These are phyloP conservation scores for Aphrocallistes beatrix DNA, from an alignment of 37 sponge, comb jelly and placozoan genomes.

Conservation along the genomic window DNA sequence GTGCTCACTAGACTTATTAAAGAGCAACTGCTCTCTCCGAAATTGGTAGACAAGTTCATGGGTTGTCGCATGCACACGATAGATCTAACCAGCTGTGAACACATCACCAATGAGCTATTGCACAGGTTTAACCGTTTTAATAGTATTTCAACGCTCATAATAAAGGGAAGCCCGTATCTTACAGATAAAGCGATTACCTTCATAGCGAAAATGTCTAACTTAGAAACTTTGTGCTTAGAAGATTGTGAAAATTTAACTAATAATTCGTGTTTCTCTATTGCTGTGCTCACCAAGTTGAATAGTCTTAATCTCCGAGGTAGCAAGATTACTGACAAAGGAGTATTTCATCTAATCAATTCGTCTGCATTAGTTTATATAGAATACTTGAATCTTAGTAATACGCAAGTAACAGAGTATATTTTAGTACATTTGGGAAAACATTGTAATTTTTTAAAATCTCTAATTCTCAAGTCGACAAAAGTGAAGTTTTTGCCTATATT, in stretches of 20 bases:
- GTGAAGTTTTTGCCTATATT: neutral
- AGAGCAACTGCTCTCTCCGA: neutral
- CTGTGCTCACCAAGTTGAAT: neutral
- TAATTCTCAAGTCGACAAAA: neutral
- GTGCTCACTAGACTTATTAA: neutral
- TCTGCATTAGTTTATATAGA: neutral
- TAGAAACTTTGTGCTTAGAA: neutral
- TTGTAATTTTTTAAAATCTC: neutral
- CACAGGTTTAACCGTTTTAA: neutral
- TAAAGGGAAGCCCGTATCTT: neutral
- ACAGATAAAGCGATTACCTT: neutral
- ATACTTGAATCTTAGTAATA: neutral
- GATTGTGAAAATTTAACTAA: neutral
- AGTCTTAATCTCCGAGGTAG: neutral
- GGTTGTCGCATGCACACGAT: neutral
- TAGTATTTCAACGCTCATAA: neutral
- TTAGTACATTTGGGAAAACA: neutral
- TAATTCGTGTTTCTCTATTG: neutral
- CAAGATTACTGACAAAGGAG: neutral
- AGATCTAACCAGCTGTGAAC: neutral
- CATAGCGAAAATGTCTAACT: neutral
- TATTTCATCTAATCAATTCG: neutral
- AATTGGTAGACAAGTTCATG: neutral
- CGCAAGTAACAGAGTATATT: neutral
- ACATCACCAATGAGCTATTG: neutral